Evolutionary conservation across 2,113 vertebrate species (phyloP), one percentile per base, ranked within the genome.

Genomic region (Sinocyclocheilus grahami): DNA sequence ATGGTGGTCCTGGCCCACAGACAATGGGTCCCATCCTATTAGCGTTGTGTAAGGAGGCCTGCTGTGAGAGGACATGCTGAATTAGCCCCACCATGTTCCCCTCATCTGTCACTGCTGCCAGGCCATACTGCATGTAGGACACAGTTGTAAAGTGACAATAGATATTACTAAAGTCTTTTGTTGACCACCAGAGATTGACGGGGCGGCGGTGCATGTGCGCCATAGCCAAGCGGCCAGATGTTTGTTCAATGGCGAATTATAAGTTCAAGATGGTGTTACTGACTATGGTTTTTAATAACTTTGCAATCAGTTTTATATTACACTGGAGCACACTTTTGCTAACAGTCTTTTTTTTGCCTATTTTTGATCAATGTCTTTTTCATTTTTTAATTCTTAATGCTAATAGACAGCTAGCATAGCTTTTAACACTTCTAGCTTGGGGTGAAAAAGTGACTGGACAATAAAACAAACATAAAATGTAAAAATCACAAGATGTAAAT

Each of bases 11-110:
- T 80, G 83, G 84, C 87, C 82, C 33, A 80, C 46, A 89, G 89
- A 93, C 91, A 92, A 91, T 87, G 72, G 60, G 75, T 89, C 42
- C 82, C 72, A 46, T 86, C 78, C 72, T 85, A 85, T 83, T 46
- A 74, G 83, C 67, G 60, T 60, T 42, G 76, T 27, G 67, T 60
- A 84, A 81, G 78, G 42, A 58, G 67, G 48, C 78, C 77, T 82
- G 76, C 60, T 79, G 83, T 79, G 27, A 81, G 82, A 86, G 86
- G 78, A 89, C 78, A 85, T 79, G 79, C 83, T 80, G 83, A 65
- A 88, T 88, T 88, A 83, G 77, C 75, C 62, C 87, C 24, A 39
- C 72, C 63, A 71, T 88, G 84, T 83, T 82, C 51, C n/a, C 51
- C 77, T 81, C 84, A 76, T 86, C 87, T 86, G 87, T 86, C 87